Evolutionary conservation across 2,888 invertebrate species (phyloP), one percentile per base, ranked within the genome.

Genomic region (Drosophila robusta): DNA sequence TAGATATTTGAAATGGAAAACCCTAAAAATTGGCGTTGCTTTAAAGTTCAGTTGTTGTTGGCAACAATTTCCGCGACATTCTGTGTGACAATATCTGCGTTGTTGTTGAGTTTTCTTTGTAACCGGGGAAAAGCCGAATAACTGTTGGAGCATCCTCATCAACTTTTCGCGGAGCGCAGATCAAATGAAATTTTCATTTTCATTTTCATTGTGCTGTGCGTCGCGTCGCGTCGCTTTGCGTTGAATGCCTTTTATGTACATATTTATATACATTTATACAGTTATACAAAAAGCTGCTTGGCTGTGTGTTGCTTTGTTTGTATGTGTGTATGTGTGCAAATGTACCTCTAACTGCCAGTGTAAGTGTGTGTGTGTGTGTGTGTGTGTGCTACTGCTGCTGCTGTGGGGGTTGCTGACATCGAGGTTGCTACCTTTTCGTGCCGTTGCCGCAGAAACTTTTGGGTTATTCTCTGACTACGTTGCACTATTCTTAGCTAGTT

Each of bases 101-200:
- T 24, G 26, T 22, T 8, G 38, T 12, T 8, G 18, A 22, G 52
- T 3, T 39, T 22, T 45, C n/a, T 24, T 42, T 44, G 38, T 26
- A 39, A 50, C 26, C 29, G 29, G 29, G 7, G 2, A 11, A 26
- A 18, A 18, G 3, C n/a, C 1, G 32, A 8, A 22, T 22, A 49
- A 39, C 54, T 14, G 32, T 16, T 39, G 42, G 32, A 62, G 56
- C 73, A 64, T 41, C 69, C 70, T 71, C 84, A 84, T 81, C 84
- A 87, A 78, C 70, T 69, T 67, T 70, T 70, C 87, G 78, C 74
- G 71, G 66, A 66, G 73, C 66, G 54, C 78, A 87, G 85, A 89
- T 90, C 88, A 90, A 90, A 90, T 90, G 87, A 89, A 90, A 90
- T 75, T 89, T 89, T 89, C 87, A 89, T 83, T 89, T 87, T 89